phyloP scores from a whole-genome alignment of 2,888 invertebrate species.

The Eledona agricola region DNA sequence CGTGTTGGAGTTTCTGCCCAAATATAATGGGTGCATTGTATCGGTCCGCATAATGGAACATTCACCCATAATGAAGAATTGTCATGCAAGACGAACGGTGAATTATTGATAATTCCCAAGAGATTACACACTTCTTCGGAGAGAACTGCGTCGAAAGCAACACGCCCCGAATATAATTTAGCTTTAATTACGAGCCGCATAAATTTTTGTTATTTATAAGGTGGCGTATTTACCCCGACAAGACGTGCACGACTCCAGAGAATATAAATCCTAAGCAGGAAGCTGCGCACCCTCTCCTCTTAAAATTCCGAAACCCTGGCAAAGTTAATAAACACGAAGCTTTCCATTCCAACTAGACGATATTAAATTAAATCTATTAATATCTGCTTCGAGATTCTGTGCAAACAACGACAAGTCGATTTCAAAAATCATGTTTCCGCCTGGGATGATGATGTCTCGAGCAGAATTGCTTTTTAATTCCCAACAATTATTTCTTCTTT shows the following conservation, averaged over 20 bases:
- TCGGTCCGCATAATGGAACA: slow-evolving; percentile 47
- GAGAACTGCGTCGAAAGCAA: slow-evolving; percentile 24
- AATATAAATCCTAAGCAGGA: slow-evolving; percentile 27
- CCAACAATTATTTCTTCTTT: no score
- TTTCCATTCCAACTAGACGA: slow-evolving; percentile 33
- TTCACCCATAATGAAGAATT: slow-evolving; percentile 52
- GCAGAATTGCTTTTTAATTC: no score
- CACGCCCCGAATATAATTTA: slow-evolving; percentile 33
- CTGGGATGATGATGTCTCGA: no score
- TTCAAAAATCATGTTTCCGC: no score
- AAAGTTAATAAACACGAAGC: slow-evolving; percentile 37
- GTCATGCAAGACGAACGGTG: slow-evolving; percentile 48
- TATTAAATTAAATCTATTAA: slow-evolving; percentile 44
- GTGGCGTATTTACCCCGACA: slow-evolving; percentile 15
- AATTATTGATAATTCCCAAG: slow-evolving; percentile 41
- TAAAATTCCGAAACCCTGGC: slow-evolving; percentile 33
- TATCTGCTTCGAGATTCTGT: slow-evolving; percentile 40
- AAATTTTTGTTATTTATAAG: slow-evolving; percentile 39
- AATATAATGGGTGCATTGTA: slow-evolving; percentile 48
- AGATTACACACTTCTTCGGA: slow-evolving; percentile 31
- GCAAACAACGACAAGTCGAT: slow-evolving; percentile 40
- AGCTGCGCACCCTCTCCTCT: slow-evolving; percentile 17
- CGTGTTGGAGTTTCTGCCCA: slow-evolving; percentile 38
- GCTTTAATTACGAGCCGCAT: slow-evolving; percentile 38
- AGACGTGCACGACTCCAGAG: slow-evolving; percentile 21